Evolutionary conservation across 64 coral and sea anemone species (phyloP).

Genomic region (Catalaphyllia jardinei): DNA sequence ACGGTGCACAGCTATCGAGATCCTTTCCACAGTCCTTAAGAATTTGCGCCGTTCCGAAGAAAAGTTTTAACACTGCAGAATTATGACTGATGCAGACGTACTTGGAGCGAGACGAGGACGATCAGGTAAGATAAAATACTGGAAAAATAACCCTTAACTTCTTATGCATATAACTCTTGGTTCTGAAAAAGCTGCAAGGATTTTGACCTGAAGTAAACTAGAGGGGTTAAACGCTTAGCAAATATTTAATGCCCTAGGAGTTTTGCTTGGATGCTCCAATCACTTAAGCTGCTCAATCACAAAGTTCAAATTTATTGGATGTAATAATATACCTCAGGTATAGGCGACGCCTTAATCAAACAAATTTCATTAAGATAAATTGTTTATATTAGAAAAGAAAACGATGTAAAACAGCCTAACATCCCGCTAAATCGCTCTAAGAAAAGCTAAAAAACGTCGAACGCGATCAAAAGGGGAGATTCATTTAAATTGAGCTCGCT

Average conservation of each 20-base stretch:
- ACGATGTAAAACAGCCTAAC: background rate
- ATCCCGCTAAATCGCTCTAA: background rate
- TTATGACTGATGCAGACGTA: conserved; percentile 15
- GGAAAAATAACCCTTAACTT: background rate
- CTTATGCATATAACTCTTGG: background rate
- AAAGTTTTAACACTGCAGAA: background rate
- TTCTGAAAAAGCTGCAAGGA: background rate
- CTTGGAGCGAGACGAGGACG: conserved; percentile 11
- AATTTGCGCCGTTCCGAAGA: background rate
- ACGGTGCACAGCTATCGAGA: background rate
- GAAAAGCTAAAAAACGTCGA: background rate
- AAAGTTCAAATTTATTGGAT: conserved; percentile 8
- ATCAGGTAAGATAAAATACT: conserved; percentile 20
- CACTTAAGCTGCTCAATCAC: background rate
- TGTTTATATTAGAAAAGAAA: conserved; percentile 9
- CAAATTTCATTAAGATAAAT: conserved; percentile 19
- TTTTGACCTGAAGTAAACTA: background rate
- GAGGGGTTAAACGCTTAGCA: background rate
- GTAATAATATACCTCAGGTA: background rate
- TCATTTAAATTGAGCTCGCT: background rate
- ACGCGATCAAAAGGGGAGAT: background rate
- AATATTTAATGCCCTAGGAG: background rate
- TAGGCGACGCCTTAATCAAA: conserved; percentile 21
- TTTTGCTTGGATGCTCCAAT: background rate
- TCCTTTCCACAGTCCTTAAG: background rate